phyloP scores from a whole-genome alignment of 2,113 vertebrate genomes.

The Cryptomyrus ogoouensis region DNA sequence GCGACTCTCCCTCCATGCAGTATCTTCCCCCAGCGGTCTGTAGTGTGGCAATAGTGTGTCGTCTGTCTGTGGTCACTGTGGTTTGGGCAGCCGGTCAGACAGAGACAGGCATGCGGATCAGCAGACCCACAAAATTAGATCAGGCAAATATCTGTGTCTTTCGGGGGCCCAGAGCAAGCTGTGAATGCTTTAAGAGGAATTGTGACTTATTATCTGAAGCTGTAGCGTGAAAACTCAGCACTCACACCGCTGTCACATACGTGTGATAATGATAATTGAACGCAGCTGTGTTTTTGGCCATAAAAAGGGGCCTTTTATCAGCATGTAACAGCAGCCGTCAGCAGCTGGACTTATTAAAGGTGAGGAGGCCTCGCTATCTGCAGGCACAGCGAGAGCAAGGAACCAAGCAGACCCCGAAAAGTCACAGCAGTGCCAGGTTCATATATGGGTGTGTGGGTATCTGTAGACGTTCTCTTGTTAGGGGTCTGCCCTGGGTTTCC shows the following conservation, averaged over 20 bases:
- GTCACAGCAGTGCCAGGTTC: not conserved
- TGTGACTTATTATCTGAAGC: conserved; percentile 4
- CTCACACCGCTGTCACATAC: not conserved
- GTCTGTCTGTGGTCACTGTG: not conserved
- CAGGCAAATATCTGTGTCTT: not conserved
- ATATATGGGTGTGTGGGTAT: not conserved
- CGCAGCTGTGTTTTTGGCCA: conserved; percentile 9
- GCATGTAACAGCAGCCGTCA: conserved; percentile 15
- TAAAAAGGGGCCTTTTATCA: conserved; percentile 19
- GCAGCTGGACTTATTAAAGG: conserved; percentile 11
- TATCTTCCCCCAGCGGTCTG: not conserved
- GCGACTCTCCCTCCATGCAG: not conserved
- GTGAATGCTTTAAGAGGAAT: not conserved
- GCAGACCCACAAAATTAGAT: not conserved
- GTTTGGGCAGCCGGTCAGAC: not conserved
- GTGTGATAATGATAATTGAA: conserved; percentile 15
- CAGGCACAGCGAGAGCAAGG: not conserved
- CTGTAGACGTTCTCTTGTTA: not conserved
- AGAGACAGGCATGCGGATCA: not conserved
- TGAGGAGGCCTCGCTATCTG: not conserved
- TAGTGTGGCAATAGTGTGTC: not conserved
- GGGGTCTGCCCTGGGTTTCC: not conserved
- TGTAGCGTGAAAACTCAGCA: not conserved
- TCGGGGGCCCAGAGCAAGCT: not conserved
- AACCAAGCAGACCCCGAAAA: not conserved